These are phyloP conservation scores for Mesorhabditis spiculigera DNA, from an alignment of 2,888 invertebrate genomes.

Conservation along the genomic window DNA sequence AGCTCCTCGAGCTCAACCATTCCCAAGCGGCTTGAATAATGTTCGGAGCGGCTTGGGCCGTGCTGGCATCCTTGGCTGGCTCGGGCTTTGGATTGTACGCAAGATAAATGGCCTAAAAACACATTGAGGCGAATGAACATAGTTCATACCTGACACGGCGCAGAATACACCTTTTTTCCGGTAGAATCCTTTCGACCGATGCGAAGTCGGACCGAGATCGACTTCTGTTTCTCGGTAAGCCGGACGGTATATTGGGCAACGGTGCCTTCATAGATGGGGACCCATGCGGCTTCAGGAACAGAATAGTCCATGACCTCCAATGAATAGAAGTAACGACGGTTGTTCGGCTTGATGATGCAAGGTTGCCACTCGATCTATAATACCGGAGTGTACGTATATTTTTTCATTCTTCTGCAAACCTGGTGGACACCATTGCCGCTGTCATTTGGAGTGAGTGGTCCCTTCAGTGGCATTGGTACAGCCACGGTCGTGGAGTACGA, in stretches of 20 bases:
- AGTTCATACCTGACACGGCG: background rate
- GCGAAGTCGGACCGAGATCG: constrained; percentile 23
- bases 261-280: constrained; percentile 61
- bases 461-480: constrained; percentile 75
- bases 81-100: background rate
- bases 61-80: background rate
- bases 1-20: background rate
- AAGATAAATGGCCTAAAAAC: background rate
- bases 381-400: background rate
- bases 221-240: constrained; percentile 64
- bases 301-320: constrained; percentile 22
- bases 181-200: background rate
- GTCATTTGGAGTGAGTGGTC: constrained; percentile 67
- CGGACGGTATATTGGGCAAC: constrained; percentile 64
- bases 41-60: background rate
- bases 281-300: constrained; percentile 28
- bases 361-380: constrained; percentile 14
- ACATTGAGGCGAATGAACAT: background rate
- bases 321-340: constrained; percentile 23
- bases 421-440: constrained; percentile 11
- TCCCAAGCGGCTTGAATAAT: background rate
- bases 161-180: background rate
- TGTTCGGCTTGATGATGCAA: constrained; percentile 11
- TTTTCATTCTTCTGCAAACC: background rate
- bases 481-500: constrained; percentile 74